These are phyloP conservation scores for Pseudochirops cupreus DNA, from an alignment of 2,797 vertebrate species.

Conservation along the genomic window DNA sequence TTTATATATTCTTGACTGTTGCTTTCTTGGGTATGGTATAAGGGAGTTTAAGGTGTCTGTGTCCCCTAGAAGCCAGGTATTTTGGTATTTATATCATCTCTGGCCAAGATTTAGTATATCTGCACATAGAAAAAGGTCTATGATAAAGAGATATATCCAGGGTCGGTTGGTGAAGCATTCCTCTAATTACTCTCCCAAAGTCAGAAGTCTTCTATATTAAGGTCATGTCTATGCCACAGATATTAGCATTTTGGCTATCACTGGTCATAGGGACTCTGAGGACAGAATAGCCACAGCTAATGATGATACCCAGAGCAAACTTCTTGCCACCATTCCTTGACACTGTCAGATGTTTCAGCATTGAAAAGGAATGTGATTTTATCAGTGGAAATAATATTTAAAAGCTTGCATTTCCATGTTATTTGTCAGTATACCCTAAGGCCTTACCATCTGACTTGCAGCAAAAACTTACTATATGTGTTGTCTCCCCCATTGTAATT, in stretches of 20 bases:
- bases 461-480: neutral
- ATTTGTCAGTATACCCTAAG: neutral
- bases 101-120: neutral
- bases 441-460: neutral
- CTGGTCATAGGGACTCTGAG: neutral
- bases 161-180: neutral
- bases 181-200: neutral
- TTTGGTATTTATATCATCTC: neutral
- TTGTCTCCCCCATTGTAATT: neutral
- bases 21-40: neutral
- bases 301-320: neutral
- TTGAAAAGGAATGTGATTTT: neutral
- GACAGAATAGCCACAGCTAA: neutral
- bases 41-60: neutral
- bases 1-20: neutral
- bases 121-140: neutral
- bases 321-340: neutral
- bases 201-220: neutral
- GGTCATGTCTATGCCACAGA: neutral
- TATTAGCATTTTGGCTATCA: neutral
- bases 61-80: neutral
- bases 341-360: neutral
- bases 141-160: neutral
- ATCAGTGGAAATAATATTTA: neutral
- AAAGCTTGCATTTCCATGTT: neutral